Base-by-base conservation (phyloP, 2,888 invertebrate species). In the Stenolophus ochropezus region DNA sequence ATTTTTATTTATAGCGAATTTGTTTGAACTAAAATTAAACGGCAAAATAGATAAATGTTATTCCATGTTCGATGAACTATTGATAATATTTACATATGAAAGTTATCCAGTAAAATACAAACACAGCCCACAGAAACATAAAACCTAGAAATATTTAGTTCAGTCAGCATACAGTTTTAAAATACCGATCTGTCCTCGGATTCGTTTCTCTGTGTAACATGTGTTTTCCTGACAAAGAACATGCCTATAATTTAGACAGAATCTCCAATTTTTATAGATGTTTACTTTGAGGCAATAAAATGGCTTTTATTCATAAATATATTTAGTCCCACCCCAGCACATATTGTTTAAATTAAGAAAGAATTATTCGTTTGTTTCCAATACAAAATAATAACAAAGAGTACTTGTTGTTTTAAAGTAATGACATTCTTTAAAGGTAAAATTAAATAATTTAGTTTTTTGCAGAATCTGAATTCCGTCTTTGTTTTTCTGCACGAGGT, bases 241-340 rank as follows among this genome's bases (percentile, higher is more conserved):
- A 77, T 49, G 77, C 53, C 76, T 76, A 56, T 56, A 53, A 75
- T 53, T 75, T 51, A 75, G 75, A 51, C 71, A 21, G 21, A 71
- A 42, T 71, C 71, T 77, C 61, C 58, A 21, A 77, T 77, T 58
- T 77, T 77, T 77, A 77, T 77, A 61, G 77, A 77, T 77, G 77
- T 77, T 77, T 77, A 77, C 61, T 61, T 23, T 21, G 11, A 23
- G 65, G 25, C 18, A 69, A 78, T 78, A 78, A 78, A 78, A 78
- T 78, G 61, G 78, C 78, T 65, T 78, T 78, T 65, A 78, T 78
- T 78, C 65, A 78, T 65, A 78, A 78, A 78, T 61, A 61, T 78
- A 65, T 78, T 77, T 61, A 77, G 21, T 77, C 76, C 20, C 56
- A 23, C 27, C 33, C 53, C 27, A 20, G 75, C 51, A 21, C 56